These are phyloP conservation scores for Notolepis coatsorum DNA, from an alignment of 2,797 vertebrate species.

Conservation along the genomic window DNA sequence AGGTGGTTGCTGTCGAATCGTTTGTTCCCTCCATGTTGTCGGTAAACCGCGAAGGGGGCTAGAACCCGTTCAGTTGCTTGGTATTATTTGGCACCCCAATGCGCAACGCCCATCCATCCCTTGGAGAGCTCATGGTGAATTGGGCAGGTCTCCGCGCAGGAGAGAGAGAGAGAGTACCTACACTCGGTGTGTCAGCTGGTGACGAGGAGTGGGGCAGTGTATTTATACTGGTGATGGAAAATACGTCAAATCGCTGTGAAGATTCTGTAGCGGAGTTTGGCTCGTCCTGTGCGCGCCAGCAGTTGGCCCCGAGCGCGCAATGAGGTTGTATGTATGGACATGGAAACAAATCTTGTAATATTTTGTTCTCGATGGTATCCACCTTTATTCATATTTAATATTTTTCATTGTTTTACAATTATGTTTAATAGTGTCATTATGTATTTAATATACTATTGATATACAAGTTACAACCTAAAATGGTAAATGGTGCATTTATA, in stretches of 20 bases:
- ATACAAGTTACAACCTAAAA: no score
- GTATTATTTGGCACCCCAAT: conserved; percentile 28
- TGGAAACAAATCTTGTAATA: no score
- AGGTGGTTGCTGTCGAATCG: conserved; percentile 62
- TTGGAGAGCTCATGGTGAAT: conserved; percentile 49
- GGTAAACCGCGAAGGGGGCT: not conserved
- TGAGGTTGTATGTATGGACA: not conserved
- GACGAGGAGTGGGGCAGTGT: conserved; percentile 48
- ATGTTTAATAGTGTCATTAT: no score
- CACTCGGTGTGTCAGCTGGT: conserved; percentile 56
- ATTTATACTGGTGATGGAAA: conserved; percentile 77
- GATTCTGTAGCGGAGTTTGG: conserved; percentile 39
- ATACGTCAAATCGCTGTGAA: conserved; percentile 73
- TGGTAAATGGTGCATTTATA: no score
- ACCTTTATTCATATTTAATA: not conserved
- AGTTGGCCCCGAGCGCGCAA: conserved; percentile 10
- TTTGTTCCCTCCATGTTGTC: conserved; percentile 72
- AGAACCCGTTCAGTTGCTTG: conserved; percentile 33
- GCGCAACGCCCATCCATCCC: conserved; percentile 41
- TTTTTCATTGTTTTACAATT: no score
- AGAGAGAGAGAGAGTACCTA: conserved; percentile 20
- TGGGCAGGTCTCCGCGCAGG: not conserved
- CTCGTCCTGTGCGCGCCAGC: not conserved
- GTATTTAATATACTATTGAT: no score
- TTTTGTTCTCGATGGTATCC: no score